Evolutionary conservation across 2,113 vertebrate genomes (phyloP).

Genomic region (Noctilio leporinus): DNA sequence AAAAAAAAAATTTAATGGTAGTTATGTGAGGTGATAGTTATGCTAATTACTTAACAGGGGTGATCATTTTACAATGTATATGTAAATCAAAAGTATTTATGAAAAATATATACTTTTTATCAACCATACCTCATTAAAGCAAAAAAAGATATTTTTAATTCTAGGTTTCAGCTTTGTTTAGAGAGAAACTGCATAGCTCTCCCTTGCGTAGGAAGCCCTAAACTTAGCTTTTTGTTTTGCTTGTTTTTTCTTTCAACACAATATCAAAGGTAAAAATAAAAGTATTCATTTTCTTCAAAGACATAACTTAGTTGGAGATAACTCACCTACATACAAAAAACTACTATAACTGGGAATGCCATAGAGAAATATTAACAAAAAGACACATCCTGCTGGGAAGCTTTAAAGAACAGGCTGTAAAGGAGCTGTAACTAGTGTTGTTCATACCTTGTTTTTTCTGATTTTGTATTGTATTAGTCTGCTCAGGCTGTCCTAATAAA

Average conservation of each 20-base stretch:
- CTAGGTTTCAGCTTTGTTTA: background rate
- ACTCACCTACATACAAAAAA: background rate
- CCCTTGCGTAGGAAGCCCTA: background rate
- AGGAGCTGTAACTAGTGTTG: background rate
- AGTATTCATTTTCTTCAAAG: background rate
- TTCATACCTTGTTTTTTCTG: background rate
- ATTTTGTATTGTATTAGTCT: background rate
- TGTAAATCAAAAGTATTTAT: background rate
- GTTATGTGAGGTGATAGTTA: background rate
- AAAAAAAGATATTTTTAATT: background rate
- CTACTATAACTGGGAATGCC: background rate
- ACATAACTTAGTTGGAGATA: background rate
- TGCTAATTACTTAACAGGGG: background rate
- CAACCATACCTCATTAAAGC: background rate
- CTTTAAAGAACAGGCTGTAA: background rate
- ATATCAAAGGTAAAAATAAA: background rate
- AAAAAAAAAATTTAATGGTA: background rate
- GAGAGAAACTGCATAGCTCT: background rate
- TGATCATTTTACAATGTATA: background rate
- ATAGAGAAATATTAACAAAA: background rate
- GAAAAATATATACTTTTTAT: background rate
- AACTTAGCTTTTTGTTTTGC: background rate
- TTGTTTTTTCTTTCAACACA: background rate
- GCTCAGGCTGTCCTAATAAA: background rate
- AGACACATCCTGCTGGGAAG: background rate